These are phyloP conservation scores for Crocidura indochinensis DNA, from an alignment of 2,797 vertebrate genomes.

Conservation along the genomic window DNA sequence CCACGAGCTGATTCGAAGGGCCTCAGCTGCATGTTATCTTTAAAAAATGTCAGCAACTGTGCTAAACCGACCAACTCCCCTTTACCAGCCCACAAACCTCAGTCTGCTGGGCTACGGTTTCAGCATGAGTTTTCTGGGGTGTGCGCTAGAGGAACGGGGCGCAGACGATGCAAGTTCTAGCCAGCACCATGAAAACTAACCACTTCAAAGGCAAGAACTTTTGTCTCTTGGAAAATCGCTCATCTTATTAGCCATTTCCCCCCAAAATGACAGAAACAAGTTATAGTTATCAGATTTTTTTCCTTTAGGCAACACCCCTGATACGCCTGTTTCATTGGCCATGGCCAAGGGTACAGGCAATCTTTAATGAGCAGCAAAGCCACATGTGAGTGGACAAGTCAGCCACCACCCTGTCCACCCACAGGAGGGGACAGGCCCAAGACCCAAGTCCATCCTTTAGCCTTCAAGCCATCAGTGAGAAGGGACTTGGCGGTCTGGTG, in stretches of 20 bases:
- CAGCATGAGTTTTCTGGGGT: neutral
- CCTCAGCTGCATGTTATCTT: constrained; percentile 56
- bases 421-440: no score
- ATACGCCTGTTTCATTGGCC: no score
- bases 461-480: no score
- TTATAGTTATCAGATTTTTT: constrained; percentile 45
- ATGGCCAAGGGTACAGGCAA: no score
- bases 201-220: constrained; percentile 49
- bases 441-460: no score
- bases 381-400: no score
- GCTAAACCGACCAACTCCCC: neutral
- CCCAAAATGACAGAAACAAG: constrained; percentile 46
- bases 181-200: neutral
- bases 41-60: constrained; percentile 63
- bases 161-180: neutral
- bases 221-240: constrained; percentile 54
- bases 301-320: constrained; percentile 32
- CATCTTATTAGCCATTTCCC: constrained; percentile 52
- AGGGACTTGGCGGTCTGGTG: no score
- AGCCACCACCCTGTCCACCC: no score
- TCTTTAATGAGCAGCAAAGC: no score
- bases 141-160: neutral
- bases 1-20: constrained; percentile 42
- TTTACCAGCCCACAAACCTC: neutral
- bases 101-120: constrained; percentile 20